Base-by-base conservation (phyloP, 2,888 invertebrate species). In the Nemurella pictetii region DNA sequence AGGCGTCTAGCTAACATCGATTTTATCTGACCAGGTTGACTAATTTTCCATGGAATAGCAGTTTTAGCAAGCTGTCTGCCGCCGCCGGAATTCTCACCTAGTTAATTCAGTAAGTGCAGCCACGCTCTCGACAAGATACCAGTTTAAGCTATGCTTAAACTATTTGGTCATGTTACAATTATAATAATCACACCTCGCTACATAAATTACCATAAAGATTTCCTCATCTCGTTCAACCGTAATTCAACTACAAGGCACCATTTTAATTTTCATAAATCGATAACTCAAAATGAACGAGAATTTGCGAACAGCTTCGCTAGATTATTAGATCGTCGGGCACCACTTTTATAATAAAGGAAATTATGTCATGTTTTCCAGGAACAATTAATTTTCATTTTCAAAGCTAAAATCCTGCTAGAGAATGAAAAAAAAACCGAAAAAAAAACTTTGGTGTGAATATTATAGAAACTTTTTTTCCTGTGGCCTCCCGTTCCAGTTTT, bases 401-500 rank as follows among this genome's bases (percentile, higher is more conserved):
- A 55, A 55, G 55, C 55, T 55, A 55, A 55, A 12, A 55, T 55
- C 20, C 55, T 55, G 55, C 15, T 55, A 20, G 9, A 12, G 55
- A 55, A 55, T 35, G 20, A 12, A 55, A 55, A 55, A 55, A 55
- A 55, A 55, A 55, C 55, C 12, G 20, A 12, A 55, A 55, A 55
- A 55, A 55, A 55, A 55, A 55, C 55, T 55, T 55, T 55, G 55
- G 55, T 55, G 55, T 20, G 20, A 7, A 55, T 55, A 20, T 55
- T 55, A 15, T 55, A 80, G 30, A 29, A 28, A 80, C 80, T 75
- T 75, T 75, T 75, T 28, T 75, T 26, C 27, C n/a, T 5, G 26
- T 28, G 2, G 27, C 87, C 87, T 89, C 88, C 88, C 88, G 80
- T 91, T 92, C 83, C 90, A 94, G 94, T 89, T 93, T 93, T 88